These are phyloP conservation scores for Pomatostomus ruficeps DNA, from an alignment of 2,113 vertebrate species.

Conservation along the genomic window DNA sequence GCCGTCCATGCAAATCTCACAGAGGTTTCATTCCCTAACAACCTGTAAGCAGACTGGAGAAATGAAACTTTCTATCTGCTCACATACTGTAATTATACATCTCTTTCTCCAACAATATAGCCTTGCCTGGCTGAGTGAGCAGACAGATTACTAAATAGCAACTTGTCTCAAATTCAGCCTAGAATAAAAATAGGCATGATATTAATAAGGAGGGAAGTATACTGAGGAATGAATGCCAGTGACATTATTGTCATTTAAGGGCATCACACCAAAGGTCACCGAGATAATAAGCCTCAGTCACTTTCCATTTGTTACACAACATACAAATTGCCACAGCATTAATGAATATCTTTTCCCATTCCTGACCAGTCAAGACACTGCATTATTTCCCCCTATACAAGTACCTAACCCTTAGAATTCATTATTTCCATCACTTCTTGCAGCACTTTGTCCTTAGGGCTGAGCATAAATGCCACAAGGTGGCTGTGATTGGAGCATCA, in stretches of 20 bases:
- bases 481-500: neutral
- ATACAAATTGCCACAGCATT: constrained; percentile 7
- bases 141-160: neutral
- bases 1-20: neutral
- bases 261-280: constrained; percentile 30
- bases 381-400: constrained; percentile 21
- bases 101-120: neutral
- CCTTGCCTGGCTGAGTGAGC: neutral
- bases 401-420: constrained; percentile 12
- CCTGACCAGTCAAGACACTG: neutral
- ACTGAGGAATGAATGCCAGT: constrained; percentile 21
- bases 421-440: constrained; percentile 35
- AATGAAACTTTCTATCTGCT: neutral
- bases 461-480: constrained; percentile 10
- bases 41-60: neutral
- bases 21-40: neutral
- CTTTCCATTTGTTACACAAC: constrained; percentile 53
- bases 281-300: constrained; percentile 39
- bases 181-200: neutral
- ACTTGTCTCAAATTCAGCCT: neutral
- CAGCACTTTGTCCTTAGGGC: constrained; percentile 12
- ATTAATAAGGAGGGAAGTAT: constrained; percentile 24
- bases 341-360: constrained; percentile 11
- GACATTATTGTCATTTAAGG: constrained; percentile 45
- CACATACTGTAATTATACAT: neutral